Evolutionary conservation across 2,797 vertebrate species (phyloP), one percentile per base, ranked within the genome.

Genomic region (Ataeniobius toweri): DNA sequence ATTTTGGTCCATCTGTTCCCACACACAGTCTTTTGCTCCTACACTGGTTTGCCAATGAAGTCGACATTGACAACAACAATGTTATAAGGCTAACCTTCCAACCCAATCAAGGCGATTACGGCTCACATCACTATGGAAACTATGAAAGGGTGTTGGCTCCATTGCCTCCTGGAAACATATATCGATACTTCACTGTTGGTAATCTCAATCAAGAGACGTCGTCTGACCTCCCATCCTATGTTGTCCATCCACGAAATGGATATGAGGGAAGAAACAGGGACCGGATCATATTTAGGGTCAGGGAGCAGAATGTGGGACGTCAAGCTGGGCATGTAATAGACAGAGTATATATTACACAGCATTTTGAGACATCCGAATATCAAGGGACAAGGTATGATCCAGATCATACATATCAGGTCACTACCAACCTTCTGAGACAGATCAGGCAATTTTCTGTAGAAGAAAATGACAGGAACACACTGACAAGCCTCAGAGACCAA

Each of bases 61-160:
- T 93, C 16, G 1, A 88, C 0, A 82, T 92, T 0, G 56, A 91
- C 67, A 75, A 79, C 3, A 85, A 87, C 2, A 2, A 85, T 5
- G 3, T 58, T 8, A 77, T 93, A 56, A 0, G 13, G 20, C 53
- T 91, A 72, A 88, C 56, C 13, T 94, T 94, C 74, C 73, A 93
- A 41, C 90, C 92, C 4, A 51, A 87, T 51, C 20, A 0, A 0
- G 73, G 48, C 9, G 84, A 88, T 53, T 94, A 89, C 10, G 89
- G 89, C 8, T 81, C 90, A 22, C 91, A 94, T 85, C 72, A 91
- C 76, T 94, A 93, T 16, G 85, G 85, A 9, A 94, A 94, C 78
- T 91, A 18, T 24, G 91, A 94, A 72, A 1, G 22, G 0, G 0
- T 93, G 61, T 56, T 93, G 72, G 78, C 87, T 10, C 44, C 24